Conservation (phyloP, 2,888 invertebrate species). For the Drosophila kuntzei region DNA sequence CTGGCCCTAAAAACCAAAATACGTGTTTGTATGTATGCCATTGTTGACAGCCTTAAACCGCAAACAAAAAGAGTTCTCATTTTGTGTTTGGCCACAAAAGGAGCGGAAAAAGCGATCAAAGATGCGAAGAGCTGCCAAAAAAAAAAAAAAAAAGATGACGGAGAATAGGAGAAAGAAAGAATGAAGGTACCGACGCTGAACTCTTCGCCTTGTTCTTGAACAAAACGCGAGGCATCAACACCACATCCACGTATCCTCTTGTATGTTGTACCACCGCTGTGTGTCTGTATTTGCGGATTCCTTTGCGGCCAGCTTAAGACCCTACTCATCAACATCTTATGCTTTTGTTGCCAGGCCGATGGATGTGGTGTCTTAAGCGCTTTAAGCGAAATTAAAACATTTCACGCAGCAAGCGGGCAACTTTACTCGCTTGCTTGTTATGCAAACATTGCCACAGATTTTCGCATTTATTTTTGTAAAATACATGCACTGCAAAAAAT, state of each 20-base stretch:
- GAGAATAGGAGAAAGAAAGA: slow-evolving; percentile 4
- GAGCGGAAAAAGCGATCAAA: slow-evolving; percentile 80
- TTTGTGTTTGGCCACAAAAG: slow-evolving; percentile 44
- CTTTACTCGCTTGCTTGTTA: slow-evolving; percentile 44
- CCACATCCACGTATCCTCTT: slow-evolving; percentile 30
- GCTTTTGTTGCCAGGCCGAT: slow-evolving; percentile 58
- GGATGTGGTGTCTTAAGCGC: slow-evolving; percentile 72
- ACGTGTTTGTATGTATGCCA: slow-evolving; percentile 22
- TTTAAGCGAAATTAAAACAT: slow-evolving; percentile 79
- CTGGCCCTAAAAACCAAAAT: slow-evolving; percentile 29
- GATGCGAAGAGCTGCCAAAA: slow-evolving; percentile 60
- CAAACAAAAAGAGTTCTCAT: slow-evolving; percentile 67
- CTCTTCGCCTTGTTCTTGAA: slow-evolving; percentile 47
- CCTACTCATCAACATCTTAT: slow-evolving; percentile 46
- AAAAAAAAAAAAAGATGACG: slow-evolving; percentile 14
- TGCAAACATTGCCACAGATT: slow-evolving; percentile 59
- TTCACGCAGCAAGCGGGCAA: slow-evolving; percentile 64
- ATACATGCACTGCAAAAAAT: slow-evolving; percentile 21
- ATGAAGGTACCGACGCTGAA: slow-evolving; percentile 20
- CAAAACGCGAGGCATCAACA: slow-evolving; percentile 61
- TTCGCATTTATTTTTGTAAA: slow-evolving; percentile 35
- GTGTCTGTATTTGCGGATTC: slow-evolving; percentile 45
- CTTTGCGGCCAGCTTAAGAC: slow-evolving; percentile 69
- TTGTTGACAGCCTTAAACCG: slow-evolving; percentile 72
- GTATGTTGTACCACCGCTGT: neutral